Evolutionary conservation across 2,888 invertebrate species (phyloP).

Genomic region (Drepanosiphum platanoidis): DNA sequence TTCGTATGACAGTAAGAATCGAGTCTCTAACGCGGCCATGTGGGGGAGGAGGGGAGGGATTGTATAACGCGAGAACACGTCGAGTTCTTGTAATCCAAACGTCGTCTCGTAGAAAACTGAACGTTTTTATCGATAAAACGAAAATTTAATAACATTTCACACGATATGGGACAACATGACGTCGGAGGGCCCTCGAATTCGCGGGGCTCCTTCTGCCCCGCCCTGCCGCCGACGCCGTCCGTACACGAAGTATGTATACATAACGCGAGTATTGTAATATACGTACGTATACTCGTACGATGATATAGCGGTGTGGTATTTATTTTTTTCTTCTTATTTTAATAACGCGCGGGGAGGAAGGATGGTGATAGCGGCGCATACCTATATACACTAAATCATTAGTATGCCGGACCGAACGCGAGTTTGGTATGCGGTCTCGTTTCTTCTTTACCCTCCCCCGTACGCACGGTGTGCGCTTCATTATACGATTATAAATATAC

Average conservation of each 20-base stretch:
- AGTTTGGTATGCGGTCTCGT: conserved; percentile 62
- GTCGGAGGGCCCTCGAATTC: too few species aligned
- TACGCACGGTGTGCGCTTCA: not conserved
- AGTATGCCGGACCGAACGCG: conserved; percentile 59
- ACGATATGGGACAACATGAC: too few species aligned
- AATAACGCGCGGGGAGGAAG: conserved; percentile 41
- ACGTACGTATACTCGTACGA: not conserved
- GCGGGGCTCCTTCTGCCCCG: too few species aligned
- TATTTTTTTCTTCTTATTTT: conserved; percentile 4
- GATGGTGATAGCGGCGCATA: conserved; percentile 52
- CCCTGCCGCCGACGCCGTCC: too few species aligned
- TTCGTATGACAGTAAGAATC: too few species aligned
- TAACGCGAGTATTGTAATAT: not conserved
- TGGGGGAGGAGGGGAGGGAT: too few species aligned
- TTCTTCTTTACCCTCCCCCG: conserved; percentile 54
- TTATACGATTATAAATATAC: conserved; percentile 6
- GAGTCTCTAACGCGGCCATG: too few species aligned
- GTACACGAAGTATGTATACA: not conserved
- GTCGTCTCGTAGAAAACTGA: too few species aligned
- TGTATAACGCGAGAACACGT: too few species aligned
- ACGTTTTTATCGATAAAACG: too few species aligned
- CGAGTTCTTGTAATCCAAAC: too few species aligned
- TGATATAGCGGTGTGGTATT: conserved; percentile 10
- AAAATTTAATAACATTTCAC: too few species aligned
- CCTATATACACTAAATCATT: conserved; percentile 55